Evolutionary conservation across 2,113 vertebrate species (phyloP).

Genomic region (Platanista minor): DNA sequence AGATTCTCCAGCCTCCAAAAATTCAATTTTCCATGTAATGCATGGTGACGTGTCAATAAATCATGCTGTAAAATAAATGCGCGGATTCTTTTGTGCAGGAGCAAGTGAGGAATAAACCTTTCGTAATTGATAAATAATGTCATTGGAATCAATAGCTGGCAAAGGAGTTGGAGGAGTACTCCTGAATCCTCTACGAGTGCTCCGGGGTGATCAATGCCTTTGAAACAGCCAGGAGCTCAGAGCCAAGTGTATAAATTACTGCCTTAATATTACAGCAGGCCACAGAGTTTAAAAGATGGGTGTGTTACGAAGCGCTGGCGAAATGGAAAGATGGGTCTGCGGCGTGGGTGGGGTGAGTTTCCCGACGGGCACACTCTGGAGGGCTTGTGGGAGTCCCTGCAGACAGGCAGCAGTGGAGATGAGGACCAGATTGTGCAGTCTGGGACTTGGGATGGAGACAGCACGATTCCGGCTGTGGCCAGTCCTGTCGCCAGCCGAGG

Average conservation of each 20-base stretch:
- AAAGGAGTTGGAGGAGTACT: conserved; percentile 72
- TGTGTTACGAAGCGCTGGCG: not conserved
- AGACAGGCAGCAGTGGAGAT: not conserved
- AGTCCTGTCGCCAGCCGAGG: not conserved
- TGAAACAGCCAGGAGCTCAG: conserved; percentile 62
- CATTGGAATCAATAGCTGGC: conserved; percentile 82
- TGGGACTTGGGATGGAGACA: not conserved
- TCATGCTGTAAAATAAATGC: conserved; percentile 82
- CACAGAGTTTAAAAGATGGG: conserved; percentile 55
- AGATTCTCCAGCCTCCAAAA: conserved; percentile 71
- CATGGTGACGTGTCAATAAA: conserved; percentile 78
- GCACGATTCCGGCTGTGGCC: not conserved
- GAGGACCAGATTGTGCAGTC: not conserved
- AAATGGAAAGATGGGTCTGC: not conserved
- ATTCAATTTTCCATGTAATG: conserved; percentile 79
- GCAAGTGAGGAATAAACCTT: conserved; percentile 80
- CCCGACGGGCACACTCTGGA: not conserved
- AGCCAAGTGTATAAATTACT: conserved; percentile 79
- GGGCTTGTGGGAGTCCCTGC: not conserved
- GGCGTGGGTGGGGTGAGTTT: not conserved
- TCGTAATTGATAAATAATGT: conserved; percentile 86
- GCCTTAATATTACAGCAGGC: conserved; percentile 61
- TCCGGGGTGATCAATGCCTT: conserved; percentile 77
- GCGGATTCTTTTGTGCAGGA: conserved; percentile 73
- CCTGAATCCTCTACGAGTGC: conserved; percentile 77